Conservation (phyloP, 2,888 invertebrate species). For the Strigamia maritima region DNA sequence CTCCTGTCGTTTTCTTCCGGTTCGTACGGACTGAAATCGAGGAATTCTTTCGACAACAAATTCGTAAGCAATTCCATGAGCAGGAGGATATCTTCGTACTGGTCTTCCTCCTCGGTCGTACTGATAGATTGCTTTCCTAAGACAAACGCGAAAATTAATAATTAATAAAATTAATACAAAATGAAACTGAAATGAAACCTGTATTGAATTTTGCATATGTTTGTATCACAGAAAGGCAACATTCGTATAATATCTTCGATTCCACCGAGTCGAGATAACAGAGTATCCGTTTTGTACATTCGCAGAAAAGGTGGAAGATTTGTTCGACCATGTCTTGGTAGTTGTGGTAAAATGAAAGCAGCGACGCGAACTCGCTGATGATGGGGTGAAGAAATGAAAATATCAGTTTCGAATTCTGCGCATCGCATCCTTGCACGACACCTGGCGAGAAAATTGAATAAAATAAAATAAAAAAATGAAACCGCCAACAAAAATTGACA, state of each 20-base stretch:
- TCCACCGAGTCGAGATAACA: conserved; percentile 62
- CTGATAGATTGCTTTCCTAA: conserved; percentile 44
- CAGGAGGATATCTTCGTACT: conserved; percentile 69
- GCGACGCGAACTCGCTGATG: conserved; percentile 65
- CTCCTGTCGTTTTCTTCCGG: conserved; percentile 40
- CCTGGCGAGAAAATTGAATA: conserved; percentile 53
- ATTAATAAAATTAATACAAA: background rate
- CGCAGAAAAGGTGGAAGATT: conserved; percentile 68
- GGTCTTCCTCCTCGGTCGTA: conserved; percentile 66
- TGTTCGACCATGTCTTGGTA: conserved; percentile 74
- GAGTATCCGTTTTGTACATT: conserved; percentile 68
- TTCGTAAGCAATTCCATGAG: conserved; percentile 72
- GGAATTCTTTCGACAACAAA: conserved; percentile 60
- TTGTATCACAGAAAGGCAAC: conserved; percentile 67
- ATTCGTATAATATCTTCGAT: conserved; percentile 64
- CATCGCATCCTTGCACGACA: conserved; percentile 63
- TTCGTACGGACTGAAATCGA: conserved; percentile 54
- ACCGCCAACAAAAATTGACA: too few species aligned
- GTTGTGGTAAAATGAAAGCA: conserved; percentile 72
- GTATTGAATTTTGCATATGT: conserved; percentile 57
- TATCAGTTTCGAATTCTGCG: conserved; percentile 55
- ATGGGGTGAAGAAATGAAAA: conserved; percentile 65
- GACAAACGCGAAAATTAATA: background rate
- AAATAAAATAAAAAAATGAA: background rate
- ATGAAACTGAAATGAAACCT: conserved; percentile 44